These are phyloP conservation scores for Holacanthus passer DNA, from an alignment of 2,113 vertebrate genomes.

Conservation along the genomic window DNA sequence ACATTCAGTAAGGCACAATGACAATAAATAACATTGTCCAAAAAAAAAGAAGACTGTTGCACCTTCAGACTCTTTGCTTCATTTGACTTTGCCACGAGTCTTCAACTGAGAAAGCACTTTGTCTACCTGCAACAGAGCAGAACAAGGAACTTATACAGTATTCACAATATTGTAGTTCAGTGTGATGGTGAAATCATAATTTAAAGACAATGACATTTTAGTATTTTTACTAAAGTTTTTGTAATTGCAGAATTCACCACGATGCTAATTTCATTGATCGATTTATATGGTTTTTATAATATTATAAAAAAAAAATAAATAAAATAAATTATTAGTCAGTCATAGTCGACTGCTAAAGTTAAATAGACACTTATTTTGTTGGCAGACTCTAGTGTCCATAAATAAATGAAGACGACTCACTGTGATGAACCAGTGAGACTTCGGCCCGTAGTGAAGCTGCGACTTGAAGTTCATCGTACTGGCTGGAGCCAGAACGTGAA, in stretches of 20 bases:
- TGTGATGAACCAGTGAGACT: slow-evolving; percentile 92
- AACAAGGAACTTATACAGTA: background rate
- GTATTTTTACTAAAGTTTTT: too few species aligned
- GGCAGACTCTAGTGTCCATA: background rate
- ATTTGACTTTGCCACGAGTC: slow-evolving; percentile 60
- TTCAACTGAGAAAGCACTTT: slow-evolving; percentile 87
- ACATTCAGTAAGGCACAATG: background rate
- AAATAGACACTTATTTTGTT: background rate
- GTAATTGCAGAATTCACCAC: too few species aligned
- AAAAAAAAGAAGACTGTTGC: background rate
- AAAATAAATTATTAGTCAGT: background rate
- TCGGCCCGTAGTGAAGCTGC: slow-evolving; percentile 83
- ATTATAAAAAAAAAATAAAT: too few species aligned
- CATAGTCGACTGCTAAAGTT: background rate
- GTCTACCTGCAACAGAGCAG: slow-evolving; percentile 82
- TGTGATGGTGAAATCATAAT: background rate
- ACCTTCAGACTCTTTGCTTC: slow-evolving; percentile 25
- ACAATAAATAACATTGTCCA: background rate
- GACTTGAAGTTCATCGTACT: slow-evolving; percentile 84
- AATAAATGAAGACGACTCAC: slow-evolving; percentile 74
- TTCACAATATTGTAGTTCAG: background rate
- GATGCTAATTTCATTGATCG: too few species aligned
- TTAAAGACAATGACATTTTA: too few species aligned
- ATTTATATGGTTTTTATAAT: background rate
- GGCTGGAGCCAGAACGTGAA: slow-evolving; percentile 89